These are phyloP conservation scores for Sternotherus odoratus DNA, from an alignment of 2,797 vertebrate species.

Conservation along the genomic window DNA sequence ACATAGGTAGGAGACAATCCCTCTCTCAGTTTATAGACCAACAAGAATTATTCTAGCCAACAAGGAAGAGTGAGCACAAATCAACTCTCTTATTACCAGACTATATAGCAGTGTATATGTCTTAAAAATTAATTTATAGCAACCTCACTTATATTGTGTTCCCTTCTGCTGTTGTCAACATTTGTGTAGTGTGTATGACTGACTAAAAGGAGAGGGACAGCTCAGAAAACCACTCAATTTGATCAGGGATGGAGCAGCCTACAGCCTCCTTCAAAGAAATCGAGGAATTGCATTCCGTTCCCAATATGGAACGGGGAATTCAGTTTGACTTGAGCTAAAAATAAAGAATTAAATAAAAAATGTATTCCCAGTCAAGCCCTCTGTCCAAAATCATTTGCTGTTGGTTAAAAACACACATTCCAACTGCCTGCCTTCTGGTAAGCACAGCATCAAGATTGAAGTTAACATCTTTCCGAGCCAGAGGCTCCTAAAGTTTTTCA, in stretches of 20 bases:
- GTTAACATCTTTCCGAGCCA: constrained; percentile 23
- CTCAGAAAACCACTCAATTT: background rate
- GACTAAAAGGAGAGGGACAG: background rate
- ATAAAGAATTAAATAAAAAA: background rate
- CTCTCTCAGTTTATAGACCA: background rate
- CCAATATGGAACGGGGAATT: background rate
- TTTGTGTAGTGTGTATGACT: background rate
- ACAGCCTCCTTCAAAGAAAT: background rate
- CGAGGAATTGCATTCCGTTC: background rate
- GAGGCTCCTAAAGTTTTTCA: constrained; percentile 31
- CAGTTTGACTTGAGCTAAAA: background rate
- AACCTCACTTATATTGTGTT: background rate
- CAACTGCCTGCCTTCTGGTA: background rate
- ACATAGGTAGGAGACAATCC: background rate
- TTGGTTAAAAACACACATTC: background rate
- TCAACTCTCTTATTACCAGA: background rate
- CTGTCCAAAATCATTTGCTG: background rate
- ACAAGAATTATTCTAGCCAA: background rate
- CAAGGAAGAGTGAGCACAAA: background rate
- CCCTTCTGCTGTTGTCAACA: constrained; percentile 8
- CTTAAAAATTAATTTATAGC: background rate
- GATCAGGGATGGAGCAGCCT: background rate
- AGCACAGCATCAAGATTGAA: rapidly evolving
- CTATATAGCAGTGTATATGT: rapidly evolving
- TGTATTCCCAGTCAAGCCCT: background rate